Percentiles rank a stretch among this genome's conserved stretches.
These are phyloP conservation scores for Lemur catta DNA, from an alignment of 2,797 vertebrate species.

Conservation along the genomic window DNA sequence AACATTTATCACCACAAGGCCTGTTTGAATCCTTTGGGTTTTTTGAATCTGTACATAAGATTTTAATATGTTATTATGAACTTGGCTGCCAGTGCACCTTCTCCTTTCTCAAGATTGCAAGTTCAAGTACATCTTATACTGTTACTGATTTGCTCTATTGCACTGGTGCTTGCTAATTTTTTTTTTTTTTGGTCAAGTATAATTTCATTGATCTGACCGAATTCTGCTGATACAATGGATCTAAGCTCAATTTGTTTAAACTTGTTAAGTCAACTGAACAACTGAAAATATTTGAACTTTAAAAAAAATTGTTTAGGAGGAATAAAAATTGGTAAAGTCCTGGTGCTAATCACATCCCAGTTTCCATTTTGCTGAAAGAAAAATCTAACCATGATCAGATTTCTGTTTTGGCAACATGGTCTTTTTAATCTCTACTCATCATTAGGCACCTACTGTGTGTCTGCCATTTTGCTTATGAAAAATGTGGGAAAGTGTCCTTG, in stretches of 20 bases:
- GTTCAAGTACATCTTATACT: not conserved
- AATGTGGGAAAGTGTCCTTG: not conserved
- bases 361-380: not conserved
- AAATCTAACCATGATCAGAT: not conserved
- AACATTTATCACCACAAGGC: not conserved
- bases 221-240: slow-evolving; percentile 18
- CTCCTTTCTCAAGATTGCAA: not conserved
- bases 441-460: not conserved
- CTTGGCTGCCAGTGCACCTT: not conserved
- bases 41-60: not conserved
- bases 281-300: not conserved
- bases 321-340: not conserved
- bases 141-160: not conserved
- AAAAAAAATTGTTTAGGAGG: not conserved
- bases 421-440: not conserved
- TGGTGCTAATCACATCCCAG: not conserved
- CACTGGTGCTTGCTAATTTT: not conserved
- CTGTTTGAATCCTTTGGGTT: not conserved
- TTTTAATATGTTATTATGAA: not conserved
- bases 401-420: not conserved
- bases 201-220: not conserved
- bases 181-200: not conserved
- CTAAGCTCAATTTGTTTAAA: slow-evolving; percentile 23
- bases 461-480: not conserved
- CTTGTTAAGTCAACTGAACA: not conserved